Conservation (phyloP, 2,113 vertebrate species). For the Datnioides undecimradiatus region DNA sequence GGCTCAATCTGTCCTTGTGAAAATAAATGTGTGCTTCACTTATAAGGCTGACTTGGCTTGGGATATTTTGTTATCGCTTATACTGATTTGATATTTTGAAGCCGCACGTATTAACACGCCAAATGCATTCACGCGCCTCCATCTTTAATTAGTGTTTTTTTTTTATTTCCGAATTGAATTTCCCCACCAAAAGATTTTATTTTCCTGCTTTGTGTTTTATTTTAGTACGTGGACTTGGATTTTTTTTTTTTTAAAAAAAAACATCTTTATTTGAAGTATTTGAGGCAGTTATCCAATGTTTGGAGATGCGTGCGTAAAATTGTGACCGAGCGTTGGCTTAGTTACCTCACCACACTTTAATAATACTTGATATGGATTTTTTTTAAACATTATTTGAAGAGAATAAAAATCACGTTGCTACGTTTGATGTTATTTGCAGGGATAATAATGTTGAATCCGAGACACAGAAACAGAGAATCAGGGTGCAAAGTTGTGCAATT, state of each 20-base stretch:
- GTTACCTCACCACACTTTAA: not conserved
- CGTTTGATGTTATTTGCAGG: not conserved
- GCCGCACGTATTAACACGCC: constrained; percentile 3
- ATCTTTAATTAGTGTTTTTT: too few relatives aligned
- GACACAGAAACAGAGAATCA: too few relatives aligned
- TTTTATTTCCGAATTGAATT: not conserved
- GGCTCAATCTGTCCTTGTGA: constrained; percentile 80
- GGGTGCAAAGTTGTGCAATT: not conserved
- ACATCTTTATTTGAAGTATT: not conserved
- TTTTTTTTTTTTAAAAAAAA: too few relatives aligned
- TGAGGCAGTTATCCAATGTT: constrained; percentile 1
- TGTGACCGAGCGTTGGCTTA: not conserved
- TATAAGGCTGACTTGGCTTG: constrained; percentile 66
- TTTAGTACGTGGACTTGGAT: fast-evolving
- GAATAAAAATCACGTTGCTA: not conserved
- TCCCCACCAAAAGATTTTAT: not conserved
- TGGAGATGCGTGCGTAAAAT: constrained; percentile 51
- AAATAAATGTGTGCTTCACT: constrained; percentile 84
- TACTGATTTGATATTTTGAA: constrained; percentile 17
- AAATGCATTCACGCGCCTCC: not conserved
- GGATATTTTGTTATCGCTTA: constrained; percentile 52
- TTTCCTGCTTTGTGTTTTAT: not conserved
- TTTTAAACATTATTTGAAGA: not conserved
- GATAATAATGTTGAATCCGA: too few relatives aligned
- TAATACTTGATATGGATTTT: not conserved